These are phyloP conservation scores for Rhopalosiphum padi DNA, from an alignment of 1,140 invertebrate species.

Conservation along the genomic window DNA sequence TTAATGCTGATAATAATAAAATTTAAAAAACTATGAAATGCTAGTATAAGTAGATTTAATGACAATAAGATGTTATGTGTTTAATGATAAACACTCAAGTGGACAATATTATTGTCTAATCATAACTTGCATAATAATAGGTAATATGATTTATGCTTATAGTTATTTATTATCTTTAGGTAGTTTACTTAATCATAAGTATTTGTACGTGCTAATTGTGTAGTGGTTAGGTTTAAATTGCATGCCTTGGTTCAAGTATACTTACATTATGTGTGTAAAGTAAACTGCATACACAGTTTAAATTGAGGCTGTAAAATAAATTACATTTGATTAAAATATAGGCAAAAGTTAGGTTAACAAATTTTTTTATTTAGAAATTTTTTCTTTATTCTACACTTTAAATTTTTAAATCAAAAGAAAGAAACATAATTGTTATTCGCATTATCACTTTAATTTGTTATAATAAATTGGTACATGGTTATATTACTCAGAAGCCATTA, in stretches of 20 bases:
- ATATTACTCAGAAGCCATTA: not conserved
- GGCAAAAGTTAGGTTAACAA: not conserved
- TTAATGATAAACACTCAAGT: conserved; percentile 1
- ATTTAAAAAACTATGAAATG: not conserved
- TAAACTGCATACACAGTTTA: not conserved
- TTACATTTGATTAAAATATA: not conserved
- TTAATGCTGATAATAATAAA: not conserved
- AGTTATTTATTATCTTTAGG: not conserved
- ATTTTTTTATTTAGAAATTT: not conserved
- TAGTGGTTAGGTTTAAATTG: not conserved
- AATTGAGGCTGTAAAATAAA: not conserved
- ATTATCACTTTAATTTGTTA: not conserved
- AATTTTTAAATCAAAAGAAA: not conserved
- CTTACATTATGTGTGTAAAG: not conserved
- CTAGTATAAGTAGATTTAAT: not conserved
- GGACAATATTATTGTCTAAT: not conserved
- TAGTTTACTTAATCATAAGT: not conserved
- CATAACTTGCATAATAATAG: not conserved
- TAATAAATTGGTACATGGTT: not conserved
- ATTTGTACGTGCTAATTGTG: not conserved
- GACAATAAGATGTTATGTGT: not conserved
- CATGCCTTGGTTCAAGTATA: not conserved
- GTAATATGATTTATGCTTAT: not conserved
- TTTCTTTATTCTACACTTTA: not conserved
- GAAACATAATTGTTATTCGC: not conserved